phyloP scores from a whole-genome alignment of 2,113 vertebrate genomes.

The Ibidorhyncha struthersii region DNA sequence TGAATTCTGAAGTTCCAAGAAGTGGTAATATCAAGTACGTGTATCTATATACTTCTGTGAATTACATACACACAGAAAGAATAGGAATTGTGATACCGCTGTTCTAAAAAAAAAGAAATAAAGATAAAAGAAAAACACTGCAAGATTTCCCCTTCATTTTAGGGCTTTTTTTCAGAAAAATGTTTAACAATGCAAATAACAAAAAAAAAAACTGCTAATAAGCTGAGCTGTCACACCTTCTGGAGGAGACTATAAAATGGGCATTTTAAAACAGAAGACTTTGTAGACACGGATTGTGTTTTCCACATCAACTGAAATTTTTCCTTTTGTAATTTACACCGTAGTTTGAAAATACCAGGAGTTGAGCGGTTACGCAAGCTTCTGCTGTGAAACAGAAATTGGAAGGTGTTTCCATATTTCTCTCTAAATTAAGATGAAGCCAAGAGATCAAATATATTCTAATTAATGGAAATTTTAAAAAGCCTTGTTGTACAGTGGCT shows the following conservation, averaged over 20 bases:
- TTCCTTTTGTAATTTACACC: conserved; percentile 16
- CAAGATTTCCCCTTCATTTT: background rate
- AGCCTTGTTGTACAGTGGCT: background rate
- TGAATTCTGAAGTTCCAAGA: background rate
- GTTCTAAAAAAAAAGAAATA: background rate
- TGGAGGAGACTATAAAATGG: background rate
- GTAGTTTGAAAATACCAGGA: conserved; percentile 27
- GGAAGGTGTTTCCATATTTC: conserved; percentile 22
- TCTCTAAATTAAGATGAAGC: conserved; percentile 34
- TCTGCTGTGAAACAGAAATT: conserved; percentile 6
- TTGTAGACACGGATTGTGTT: conserved; percentile 15
- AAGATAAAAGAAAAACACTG: background rate
- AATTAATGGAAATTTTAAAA: conserved; percentile 28
- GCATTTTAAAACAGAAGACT: conserved; percentile 22
- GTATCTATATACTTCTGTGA: background rate
- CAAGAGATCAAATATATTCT: conserved; percentile 37
- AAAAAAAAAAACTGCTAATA: background rate
- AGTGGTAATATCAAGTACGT: background rate
- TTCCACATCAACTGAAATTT: conserved; percentile 29
- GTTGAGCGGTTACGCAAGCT: background rate
- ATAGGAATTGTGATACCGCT: background rate
- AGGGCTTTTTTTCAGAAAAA: background rate
- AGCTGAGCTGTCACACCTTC: conserved; percentile 3
- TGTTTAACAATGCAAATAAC: background rate
- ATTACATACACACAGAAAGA: background rate